Base-by-base conservation (phyloP, 2,113 vertebrate genomes). In the Malurus melanocephalus region DNA sequence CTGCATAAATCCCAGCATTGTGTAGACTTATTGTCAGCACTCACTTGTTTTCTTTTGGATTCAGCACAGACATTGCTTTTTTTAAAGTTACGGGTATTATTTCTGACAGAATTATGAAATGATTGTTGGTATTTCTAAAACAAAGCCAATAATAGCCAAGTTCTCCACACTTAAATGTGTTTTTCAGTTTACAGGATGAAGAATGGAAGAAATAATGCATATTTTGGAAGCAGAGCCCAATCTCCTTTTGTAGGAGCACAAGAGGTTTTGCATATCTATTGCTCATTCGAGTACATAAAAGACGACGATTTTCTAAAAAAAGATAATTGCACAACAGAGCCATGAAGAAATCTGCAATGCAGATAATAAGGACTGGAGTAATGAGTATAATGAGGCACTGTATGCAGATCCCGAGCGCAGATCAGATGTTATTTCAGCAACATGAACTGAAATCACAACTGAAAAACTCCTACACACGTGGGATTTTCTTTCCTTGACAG, bases 301-400 rank as follows among this genome's bases (percentile, higher is more conserved):
- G 93, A 96, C 9, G 9, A 94, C 23, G 24, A 61, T 97, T 95
- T 97, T 96, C 93, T 93, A 95, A 96, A 96, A 97, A 93, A 95
- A 94, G 88, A 74, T 96, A 96, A 97, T 96, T 96, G 94, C 93
- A 93, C 87, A 97, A 97, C 95, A 91, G 53, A 96, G 68, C 43
- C 92, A 94, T 88, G 92, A 96, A 96, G 97, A 96, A 96, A 96
- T 95, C 92, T 97, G 92, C 89, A 96, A 95, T 92, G 94, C 94
- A 95, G 95, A 96, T 96, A 97, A 95, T 95, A 94, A 95, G 94
- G 85, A 87, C 92, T 91, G 80, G 95, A 97, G 93, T 95, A 97
- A 97, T 96, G 91, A 95, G 83, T 86, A 93, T 91, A 96, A 97
- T 94, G 95, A 96, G 89, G 84, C 73, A 91, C 81, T 94, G 80